Conservation (phyloP, 2,888 invertebrate species). For the Antitype chi region DNA sequence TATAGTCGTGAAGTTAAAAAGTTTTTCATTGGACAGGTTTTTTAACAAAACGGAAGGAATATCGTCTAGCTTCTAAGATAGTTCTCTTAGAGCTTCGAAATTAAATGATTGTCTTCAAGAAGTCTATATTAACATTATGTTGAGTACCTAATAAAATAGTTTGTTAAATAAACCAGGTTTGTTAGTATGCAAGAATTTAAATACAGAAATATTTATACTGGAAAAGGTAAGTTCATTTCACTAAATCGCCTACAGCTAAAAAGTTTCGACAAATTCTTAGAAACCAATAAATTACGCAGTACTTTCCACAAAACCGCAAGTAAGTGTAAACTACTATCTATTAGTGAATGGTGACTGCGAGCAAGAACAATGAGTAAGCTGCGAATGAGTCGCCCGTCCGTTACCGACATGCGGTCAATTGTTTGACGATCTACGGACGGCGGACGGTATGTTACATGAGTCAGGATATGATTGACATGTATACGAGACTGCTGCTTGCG, state of each 20-base stretch:
- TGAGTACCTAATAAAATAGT: no score
- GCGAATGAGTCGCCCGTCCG: constrained; percentile 39
- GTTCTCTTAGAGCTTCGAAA: no score
- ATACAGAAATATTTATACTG: no score
- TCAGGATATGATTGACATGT: constrained; percentile 58
- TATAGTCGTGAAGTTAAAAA: no score
- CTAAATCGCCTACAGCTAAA: neutral
- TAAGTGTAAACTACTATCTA: constrained; percentile 28
- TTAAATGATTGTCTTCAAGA: no score
- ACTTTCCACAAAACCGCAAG: constrained; percentile 47
- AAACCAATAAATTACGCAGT: neutral
- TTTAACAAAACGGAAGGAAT: no score
- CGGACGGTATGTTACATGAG: constrained; percentile 48
- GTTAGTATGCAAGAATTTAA: no score
- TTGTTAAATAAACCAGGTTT: no score
- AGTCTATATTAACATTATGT: no score
- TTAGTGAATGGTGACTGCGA: constrained; percentile 34
- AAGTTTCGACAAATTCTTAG: neutral
- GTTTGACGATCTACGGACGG: constrained; percentile 50
- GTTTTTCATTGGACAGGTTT: no score
- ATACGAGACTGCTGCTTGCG: constrained; percentile 35
- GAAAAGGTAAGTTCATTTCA: no score
- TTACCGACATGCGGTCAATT: constrained; percentile 53
- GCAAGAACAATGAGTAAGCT: constrained; percentile 62
- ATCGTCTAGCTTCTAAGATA: no score